Conservation (phyloP, 1,140 invertebrate genomes). For the Pinna nobilis region DNA sequence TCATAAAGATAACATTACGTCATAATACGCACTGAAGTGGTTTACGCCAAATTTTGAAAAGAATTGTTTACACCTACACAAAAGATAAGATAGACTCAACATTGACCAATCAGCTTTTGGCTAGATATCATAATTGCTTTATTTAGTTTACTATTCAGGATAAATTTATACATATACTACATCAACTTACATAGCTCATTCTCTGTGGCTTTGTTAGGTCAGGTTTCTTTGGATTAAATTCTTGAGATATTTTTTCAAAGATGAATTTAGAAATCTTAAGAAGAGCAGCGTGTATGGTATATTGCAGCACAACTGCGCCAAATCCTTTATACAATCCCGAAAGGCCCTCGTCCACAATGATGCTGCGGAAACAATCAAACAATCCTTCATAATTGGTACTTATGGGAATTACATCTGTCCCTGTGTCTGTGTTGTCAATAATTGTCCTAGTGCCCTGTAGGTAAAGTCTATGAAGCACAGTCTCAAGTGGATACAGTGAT, state of each 20-base stretch:
- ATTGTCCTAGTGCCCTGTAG: slow-evolving; percentile 92
- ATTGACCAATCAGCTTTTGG: no score
- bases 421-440: slow-evolving; percentile 94
- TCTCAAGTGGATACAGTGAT: slow-evolving; percentile 93
- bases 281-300: slow-evolving; percentile 81
- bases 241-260: slow-evolving; percentile 64
- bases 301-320: slow-evolving; percentile 92
- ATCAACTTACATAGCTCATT: no score
- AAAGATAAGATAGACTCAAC: no score
- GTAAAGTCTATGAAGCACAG: slow-evolving; percentile 84
- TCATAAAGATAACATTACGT: no score
- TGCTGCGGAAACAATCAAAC: slow-evolving; percentile 92
- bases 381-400: slow-evolving; percentile 86
- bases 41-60: no score
- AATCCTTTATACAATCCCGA: slow-evolving; percentile 94
- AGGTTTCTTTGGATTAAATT: slow-evolving; percentile 24
- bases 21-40: no score
- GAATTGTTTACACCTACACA: no score
- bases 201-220: no score
- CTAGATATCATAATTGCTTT: no score
- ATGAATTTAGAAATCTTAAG: slow-evolving; percentile 67
- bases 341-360: slow-evolving; percentile 88
- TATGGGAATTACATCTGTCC: slow-evolving; percentile 87
- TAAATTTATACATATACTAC: no score
- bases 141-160: no score